Conservation (phyloP, 2,888 invertebrate species). For the Glyphotaelius pellucidus region DNA sequence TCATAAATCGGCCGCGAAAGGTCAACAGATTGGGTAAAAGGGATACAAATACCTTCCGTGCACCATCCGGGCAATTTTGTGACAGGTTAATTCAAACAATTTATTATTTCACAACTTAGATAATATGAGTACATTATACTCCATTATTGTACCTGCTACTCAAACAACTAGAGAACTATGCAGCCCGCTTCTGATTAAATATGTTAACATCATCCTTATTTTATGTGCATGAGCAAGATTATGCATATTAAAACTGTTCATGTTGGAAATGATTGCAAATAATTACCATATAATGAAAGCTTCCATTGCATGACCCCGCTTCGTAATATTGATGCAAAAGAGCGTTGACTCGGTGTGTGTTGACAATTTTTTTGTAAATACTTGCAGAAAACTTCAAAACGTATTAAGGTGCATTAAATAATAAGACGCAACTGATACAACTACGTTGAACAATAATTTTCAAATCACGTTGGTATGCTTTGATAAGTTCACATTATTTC, state of each 20-base stretch:
- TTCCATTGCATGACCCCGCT: constrained; percentile 14
- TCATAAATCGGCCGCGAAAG: constrained; percentile 21
- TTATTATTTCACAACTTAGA: not conserved
- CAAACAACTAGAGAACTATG: not conserved
- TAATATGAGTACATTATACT: not conserved
- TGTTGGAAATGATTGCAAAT: not conserved
- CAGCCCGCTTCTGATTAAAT: not conserved
- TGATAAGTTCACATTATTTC: not conserved
- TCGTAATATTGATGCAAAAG: not conserved
- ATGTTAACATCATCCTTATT: not conserved
- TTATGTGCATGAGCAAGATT: not conserved
- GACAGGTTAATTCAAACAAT: not conserved
- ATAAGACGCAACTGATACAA: not conserved
- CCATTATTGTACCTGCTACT: not conserved
- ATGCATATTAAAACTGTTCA: not conserved
- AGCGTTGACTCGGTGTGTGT: not conserved
- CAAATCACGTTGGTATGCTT: not conserved
- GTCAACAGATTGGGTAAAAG: constrained; percentile 29
- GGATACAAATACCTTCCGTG: constrained; percentile 2
- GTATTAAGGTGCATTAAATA: not conserved
- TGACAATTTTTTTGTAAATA: not conserved
- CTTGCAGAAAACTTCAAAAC: not conserved
- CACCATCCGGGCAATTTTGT: not conserved
- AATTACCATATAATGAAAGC: not conserved
- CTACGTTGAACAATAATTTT: not conserved